Conservation (phyloP, 2,113 vertebrate species). For the Paratilapia polleni region DNA sequence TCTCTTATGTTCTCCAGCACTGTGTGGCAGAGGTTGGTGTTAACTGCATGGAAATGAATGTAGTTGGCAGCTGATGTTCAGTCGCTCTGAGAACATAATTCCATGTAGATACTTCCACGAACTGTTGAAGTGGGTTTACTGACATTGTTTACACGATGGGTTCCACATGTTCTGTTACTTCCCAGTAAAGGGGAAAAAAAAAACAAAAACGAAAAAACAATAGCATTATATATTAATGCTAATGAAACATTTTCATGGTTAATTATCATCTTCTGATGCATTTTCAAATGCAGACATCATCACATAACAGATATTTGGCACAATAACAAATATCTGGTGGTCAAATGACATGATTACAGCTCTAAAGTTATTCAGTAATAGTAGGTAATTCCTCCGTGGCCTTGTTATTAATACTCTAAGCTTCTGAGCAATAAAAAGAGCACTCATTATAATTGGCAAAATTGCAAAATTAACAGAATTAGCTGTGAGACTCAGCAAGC, state of each 20-base stretch:
- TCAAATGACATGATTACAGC: background rate
- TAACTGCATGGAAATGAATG: conserved; percentile 27
- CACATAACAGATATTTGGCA: background rate
- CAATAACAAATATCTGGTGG: background rate
- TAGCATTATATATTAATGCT: background rate
- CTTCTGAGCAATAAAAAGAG: background rate
- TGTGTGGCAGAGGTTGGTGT: background rate
- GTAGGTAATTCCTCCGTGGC: background rate
- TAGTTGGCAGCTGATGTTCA: background rate
- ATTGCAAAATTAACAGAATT: conserved; percentile 15
- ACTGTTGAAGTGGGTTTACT: background rate
- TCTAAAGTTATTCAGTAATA: background rate
- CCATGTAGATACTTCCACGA: background rate
- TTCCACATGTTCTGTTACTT: background rate
- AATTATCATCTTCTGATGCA: background rate
- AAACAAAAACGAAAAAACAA: background rate
- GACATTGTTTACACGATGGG: background rate
- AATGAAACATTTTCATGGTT: background rate
- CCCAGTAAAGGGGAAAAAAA: background rate
- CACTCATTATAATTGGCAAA: conserved; percentile 19
- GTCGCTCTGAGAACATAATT: background rate
- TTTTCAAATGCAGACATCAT: background rate
- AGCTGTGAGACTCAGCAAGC: conserved; percentile 12
- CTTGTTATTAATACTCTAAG: conserved; percentile 22
- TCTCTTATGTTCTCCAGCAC: conserved; percentile 21